Evolutionary conservation across 1,140 invertebrate genomes (phyloP).

Genomic region (Gerris buenoi): DNA sequence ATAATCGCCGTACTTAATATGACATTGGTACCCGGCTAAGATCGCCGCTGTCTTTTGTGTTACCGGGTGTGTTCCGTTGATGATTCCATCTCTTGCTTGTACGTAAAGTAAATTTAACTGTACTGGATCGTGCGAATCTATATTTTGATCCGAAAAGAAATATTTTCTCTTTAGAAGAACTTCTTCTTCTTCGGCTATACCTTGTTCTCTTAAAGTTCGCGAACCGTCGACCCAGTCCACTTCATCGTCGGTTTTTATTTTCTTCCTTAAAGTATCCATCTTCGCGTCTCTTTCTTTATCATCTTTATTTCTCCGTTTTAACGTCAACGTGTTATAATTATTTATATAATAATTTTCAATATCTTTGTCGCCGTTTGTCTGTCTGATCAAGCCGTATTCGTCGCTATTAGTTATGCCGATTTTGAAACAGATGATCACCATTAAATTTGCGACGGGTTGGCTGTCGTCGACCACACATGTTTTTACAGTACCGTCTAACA

Average conservation of each 20-base stretch:
- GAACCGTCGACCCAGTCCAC: constrained; percentile 97
- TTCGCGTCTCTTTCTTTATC: constrained; percentile 82
- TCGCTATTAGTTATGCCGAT: constrained; percentile 98
- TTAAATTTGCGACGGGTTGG: constrained; percentile 86
- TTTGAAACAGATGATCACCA: constrained; percentile 97
- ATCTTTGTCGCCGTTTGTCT: constrained; percentile 48
- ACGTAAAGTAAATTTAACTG: constrained; percentile 95
- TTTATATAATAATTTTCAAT: constrained; percentile 56
- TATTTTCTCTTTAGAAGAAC: constrained; percentile 85
- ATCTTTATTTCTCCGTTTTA: constrained; percentile 64
- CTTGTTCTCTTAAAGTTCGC: constrained; percentile 92
- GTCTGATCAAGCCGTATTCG: constrained; percentile 90
- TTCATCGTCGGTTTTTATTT: constrained; percentile 97
- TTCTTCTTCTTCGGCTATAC: constrained; percentile 82
- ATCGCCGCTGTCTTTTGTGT: constrained; percentile 89
- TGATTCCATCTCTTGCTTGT: constrained; percentile 86
- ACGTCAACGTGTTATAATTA: constrained; percentile 73
- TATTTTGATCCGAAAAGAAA: constrained; percentile 98
- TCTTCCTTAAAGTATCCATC: constrained; percentile 94
- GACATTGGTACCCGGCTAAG: constrained; percentile 95
- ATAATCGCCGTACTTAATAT: constrained; percentile 95
- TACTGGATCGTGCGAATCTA: constrained; percentile 94
- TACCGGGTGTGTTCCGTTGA: constrained; percentile 98
- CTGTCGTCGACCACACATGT: constrained; percentile 94
- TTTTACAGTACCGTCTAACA: constrained; percentile 86